A percentile compares a stretch with the other conserved stretches of the same genome.
Conservation (phyloP, 2,113 vertebrate species). For the Brachyhypopomus occidentalis region DNA sequence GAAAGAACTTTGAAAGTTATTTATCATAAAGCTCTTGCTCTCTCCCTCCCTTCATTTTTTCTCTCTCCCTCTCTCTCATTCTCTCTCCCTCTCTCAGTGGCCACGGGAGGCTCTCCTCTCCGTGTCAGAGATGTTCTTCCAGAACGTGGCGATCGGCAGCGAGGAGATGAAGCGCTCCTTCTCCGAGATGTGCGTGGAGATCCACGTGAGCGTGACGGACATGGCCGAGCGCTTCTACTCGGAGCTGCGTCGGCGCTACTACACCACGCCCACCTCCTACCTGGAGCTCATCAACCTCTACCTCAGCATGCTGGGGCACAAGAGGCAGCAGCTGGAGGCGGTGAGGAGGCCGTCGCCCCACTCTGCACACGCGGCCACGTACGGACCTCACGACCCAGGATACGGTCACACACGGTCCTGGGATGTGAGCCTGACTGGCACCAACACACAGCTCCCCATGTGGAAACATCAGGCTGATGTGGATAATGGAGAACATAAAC, state of each 20-base stretch:
- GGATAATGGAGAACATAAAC: not conserved
- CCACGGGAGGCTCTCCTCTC: conserved; percentile 83
- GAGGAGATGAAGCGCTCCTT: conserved; percentile 77
- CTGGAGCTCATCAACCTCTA: conserved; percentile 88
- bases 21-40: too few relatives aligned
- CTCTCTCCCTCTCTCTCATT: not conserved
- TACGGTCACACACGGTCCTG: not conserved
- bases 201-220: conserved; percentile 80
- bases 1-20: too few relatives aligned
- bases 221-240: conserved; percentile 81
- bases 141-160: conserved; percentile 72
- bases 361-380: too few relatives aligned
- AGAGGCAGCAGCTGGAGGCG: conserved; percentile 75
- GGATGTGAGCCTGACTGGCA: not conserved
- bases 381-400: not conserved
- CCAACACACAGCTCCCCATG: too few relatives aligned
- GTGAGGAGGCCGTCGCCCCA: conserved; percentile 60
- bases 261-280: conserved; percentile 86
- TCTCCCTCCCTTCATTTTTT: not conserved
- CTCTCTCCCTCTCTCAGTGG: conserved; percentile 66
- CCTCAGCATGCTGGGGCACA: conserved; percentile 78
- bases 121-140: conserved; percentile 81
- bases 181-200: conserved; percentile 83
- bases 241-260: conserved; percentile 80
- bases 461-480: not conserved